Evolutionary conservation across 2,888 invertebrate species (phyloP), one percentile per base, ranked within the genome.

Genomic region (Coenonympha glycerion): DNA sequence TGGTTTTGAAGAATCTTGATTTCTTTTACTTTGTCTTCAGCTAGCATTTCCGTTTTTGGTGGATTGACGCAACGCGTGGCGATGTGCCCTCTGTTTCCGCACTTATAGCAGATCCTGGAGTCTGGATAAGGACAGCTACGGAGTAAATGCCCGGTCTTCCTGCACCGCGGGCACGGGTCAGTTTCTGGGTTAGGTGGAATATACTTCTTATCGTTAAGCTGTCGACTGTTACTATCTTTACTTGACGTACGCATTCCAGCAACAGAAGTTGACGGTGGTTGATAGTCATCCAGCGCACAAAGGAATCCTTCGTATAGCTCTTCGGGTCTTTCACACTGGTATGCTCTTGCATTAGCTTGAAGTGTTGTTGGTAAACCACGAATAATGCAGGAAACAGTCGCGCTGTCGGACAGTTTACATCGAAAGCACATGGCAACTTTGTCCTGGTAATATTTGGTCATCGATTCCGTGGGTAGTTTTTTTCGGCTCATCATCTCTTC

Each of bases 401-500:
- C 63, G 3, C 1, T n/a, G 21, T 64, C 56, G 0, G 57, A 53
- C 9, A 66, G 33, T 15, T 64, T 58, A 39, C 65, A 66, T 0
- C 64, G 57, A 18, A 56, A 61, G 31, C 65, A 66, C 60, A 65
- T 57, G 31, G 64, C 56, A 1, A 60, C 15, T 53, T 66, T 68
- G 1, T 66, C 63, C 33, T 68, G 66, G n/a, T 62, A 65, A 24
- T 66, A 67, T 31, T 66, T 61, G 0, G 62, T 65, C 63, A 65
- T 65, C 0, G 34, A 49, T 44, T 64, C 60, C 4, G 16, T 31
- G 3, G 52, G 42, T 26, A 59, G 9, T 45, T 65, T 64, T 31
- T 51, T 62, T 30, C 64, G 47, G 0, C 45, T 18, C n/a, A 63
- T 26, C 54, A 65, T 47, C 26, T 65, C 65, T 22, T 63, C 63